phyloP scores from a whole-genome alignment of 2,888 invertebrate genomes.

The Melipona beecheii region DNA sequence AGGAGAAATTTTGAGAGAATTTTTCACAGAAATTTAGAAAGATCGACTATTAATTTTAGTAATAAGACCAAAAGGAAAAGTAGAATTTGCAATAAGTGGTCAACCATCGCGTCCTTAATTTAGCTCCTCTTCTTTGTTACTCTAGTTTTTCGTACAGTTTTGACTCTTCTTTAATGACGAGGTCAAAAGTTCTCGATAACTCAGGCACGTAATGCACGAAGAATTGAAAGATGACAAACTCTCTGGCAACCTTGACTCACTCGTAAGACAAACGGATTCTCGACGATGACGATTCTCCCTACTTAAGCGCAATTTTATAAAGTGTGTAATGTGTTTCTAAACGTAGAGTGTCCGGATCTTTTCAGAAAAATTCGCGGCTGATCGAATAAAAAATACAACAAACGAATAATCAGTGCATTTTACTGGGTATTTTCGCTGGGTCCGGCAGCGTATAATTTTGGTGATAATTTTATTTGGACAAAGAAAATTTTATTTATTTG shows the following conservation, averaged over 20 bases:
- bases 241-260: constrained; percentile 9
- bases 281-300: not conserved
- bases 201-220: not conserved
- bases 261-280: not conserved
- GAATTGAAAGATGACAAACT: not conserved
- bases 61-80: not conserved
- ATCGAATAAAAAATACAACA: not conserved
- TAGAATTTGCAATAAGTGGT: not conserved
- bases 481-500: not conserved
- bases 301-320: not conserved
- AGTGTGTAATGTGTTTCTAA: not conserved
- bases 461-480: not conserved
- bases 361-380: not conserved
- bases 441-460: not conserved
- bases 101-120: not conserved
- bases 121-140: not conserved
- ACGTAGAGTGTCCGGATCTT: no score
- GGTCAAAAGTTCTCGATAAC: not conserved
- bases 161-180: not conserved
- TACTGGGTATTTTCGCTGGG: not conserved
- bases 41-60: no score
- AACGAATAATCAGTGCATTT: not conserved
- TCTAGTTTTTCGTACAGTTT: not conserved
- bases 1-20: no score
- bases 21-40: no score